Evolutionary conservation across 2,797 vertebrate species (phyloP), one percentile per base, ranked within the genome.

Genomic region (Fringilla coelebs): DNA sequence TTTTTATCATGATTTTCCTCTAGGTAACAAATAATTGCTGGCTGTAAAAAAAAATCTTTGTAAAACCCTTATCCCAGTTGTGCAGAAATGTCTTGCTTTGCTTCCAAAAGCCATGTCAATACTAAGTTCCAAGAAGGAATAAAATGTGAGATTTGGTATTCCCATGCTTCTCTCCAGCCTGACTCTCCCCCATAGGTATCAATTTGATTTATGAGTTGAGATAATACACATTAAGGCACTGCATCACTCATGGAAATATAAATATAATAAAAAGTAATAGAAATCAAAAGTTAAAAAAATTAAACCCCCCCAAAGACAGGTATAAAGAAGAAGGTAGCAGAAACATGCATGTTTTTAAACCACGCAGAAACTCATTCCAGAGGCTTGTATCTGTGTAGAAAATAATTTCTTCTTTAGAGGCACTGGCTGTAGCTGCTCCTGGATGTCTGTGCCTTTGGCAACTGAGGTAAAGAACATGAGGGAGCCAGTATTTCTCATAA

Each of bases 221-320:
- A 26, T 43, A 76, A 67, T 25, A 25, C 17, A 18, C 2, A 12
- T 43, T 46, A 34, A 68, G 31, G 17, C 45, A 46, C n/a, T 83
- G 25, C 17, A 24, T 71, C 17, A 17, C 10, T 63, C 13, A 41
- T 20, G 11, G 45, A 84, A 52, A 62, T 43, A 32, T 43, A 62
- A 58, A 31, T 40, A 66, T 80, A 80, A 45, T n/a, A 29, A 78
- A 75, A 79, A 58, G 2, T 31, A 76, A 63, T 8, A 41, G 17
- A 65, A 81, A 67, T 32, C 6, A 83, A 60, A 65, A 66, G 2
- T 22, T 12, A 45, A 80, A 67, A 77, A 36, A 13, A n/a, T 14
- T 25, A 34, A 17, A 3, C 1, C 0, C 2, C 8, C 21, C 9
- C 13, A 12, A 77, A 60, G 19, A 34, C 14, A 17, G 5, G 3